phyloP scores from a whole-genome alignment of 2,113 vertebrate species.

The Murina feae region DNA sequence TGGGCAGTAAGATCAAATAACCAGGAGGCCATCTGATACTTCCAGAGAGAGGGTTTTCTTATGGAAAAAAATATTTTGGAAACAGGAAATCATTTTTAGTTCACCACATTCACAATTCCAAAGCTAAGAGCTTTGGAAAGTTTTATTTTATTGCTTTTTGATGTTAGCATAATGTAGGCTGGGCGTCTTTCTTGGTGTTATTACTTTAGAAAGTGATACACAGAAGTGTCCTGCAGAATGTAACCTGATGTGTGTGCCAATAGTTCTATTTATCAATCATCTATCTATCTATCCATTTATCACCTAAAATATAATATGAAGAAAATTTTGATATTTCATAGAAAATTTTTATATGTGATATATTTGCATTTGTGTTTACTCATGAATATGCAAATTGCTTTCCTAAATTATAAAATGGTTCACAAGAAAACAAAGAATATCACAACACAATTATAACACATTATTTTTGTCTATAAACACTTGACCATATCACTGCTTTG shows the following conservation, averaged over 20 bases:
- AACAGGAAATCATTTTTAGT: slow-evolving; percentile 65
- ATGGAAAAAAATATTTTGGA: slow-evolving; percentile 39
- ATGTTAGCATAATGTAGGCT: slow-evolving; percentile 34
- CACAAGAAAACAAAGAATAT: background rate
- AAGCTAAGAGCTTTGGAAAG: slow-evolving; percentile 52
- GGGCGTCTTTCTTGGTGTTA: slow-evolving; percentile 30
- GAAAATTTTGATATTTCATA: background rate
- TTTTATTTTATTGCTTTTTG: slow-evolving; percentile 62
- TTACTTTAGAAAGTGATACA: slow-evolving; percentile 17
- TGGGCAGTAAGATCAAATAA: slow-evolving; percentile 55
- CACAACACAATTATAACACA: background rate
- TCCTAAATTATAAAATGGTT: background rate
- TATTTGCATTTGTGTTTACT: background rate
- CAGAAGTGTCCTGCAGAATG: background rate
- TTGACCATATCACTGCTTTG: background rate
- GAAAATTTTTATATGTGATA: background rate
- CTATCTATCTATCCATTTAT: background rate
- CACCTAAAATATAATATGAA: background rate
- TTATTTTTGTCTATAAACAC: background rate
- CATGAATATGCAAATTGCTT: background rate
- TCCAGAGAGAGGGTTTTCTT: slow-evolving; percentile 68
- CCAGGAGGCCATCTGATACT: slow-evolving; percentile 61
- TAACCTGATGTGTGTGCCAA: background rate
- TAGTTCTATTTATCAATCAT: background rate
- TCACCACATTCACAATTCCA: slow-evolving; percentile 58